These are phyloP conservation scores for Barypeithes pellucidus DNA, from an alignment of 2,888 invertebrate genomes.

Conservation along the genomic window DNA sequence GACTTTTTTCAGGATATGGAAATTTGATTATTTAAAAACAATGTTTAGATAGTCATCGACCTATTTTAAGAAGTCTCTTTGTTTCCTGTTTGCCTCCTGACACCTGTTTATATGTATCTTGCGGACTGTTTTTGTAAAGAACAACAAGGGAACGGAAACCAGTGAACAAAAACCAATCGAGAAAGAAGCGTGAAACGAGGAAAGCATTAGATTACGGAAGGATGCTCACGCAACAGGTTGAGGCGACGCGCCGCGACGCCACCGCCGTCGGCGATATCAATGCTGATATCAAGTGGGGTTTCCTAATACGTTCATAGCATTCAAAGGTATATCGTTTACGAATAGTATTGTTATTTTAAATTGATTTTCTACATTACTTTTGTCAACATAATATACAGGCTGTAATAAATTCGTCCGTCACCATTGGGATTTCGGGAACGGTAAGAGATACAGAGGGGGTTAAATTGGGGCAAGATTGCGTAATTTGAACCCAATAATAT, in stretches of 20 bases:
- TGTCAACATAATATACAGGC: too few relatives aligned
- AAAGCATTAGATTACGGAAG: slow-evolving; percentile 33
- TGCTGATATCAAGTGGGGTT: neutral
- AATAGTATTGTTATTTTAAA: too few relatives aligned
- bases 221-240: slow-evolving; percentile 30
- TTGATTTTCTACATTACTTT: too few relatives aligned
- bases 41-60: neutral
- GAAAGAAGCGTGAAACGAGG: slow-evolving; percentile 40
- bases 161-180: slow-evolving; percentile 41
- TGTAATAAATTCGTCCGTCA: too few relatives aligned
- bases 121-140: neutral
- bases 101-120: neutral
- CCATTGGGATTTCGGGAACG: too few relatives aligned
- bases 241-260: neutral
- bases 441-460: too few relatives aligned
- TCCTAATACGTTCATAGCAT: neutral
- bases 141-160: slow-evolving; percentile 23
- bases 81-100: neutral
- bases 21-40: neutral
- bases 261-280: neutral
- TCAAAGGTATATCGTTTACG: neutral
- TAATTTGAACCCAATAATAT: too few relatives aligned
- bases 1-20: too few relatives aligned
- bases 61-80: neutral
- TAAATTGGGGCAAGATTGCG: too few relatives aligned